Conservation (phyloP, 1,140 invertebrate genomes). For the Bombus ignitus region DNA sequence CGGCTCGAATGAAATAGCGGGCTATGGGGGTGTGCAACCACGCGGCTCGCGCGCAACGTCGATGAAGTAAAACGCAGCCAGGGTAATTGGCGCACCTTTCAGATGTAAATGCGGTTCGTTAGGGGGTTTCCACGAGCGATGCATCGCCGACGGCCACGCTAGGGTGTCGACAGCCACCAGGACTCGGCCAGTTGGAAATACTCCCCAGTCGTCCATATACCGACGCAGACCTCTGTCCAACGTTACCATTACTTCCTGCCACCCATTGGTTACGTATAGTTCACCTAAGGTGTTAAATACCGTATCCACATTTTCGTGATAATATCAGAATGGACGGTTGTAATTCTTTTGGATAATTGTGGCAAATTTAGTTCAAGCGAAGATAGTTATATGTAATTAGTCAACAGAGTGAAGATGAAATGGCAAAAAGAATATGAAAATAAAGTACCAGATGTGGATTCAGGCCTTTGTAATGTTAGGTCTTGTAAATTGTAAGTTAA, state of each 20-base stretch:
- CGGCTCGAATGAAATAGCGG: conserved; percentile 16
- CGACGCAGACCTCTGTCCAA: conserved; percentile 4
- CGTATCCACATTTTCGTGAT: conserved; percentile 45
- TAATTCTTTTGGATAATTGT: conserved; percentile 16
- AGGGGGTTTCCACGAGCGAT: conserved; percentile 68
- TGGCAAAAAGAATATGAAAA: no score
- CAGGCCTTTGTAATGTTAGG: no score
- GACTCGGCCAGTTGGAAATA: conserved; percentile 60
- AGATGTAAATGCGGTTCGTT: conserved; percentile 80
- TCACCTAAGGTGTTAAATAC: conserved; percentile 39
- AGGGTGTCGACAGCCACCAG: conserved; percentile 41
- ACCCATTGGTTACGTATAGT: conserved; percentile 10
- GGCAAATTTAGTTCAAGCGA: no score
- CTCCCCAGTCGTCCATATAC: conserved; percentile 31
- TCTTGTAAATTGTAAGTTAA: no score
- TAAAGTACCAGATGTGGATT: no score
- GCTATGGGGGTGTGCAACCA: conserved; percentile 5
- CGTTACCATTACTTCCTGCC: conserved; percentile 46
- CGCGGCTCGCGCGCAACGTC: conserved; percentile 61
- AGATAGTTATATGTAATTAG: no score
- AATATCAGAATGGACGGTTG: neutral
- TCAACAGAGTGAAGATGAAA: no score
- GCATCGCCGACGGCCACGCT: conserved; percentile 57
- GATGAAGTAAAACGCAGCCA: conserved; percentile 74
- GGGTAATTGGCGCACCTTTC: conserved; percentile 78